Evolutionary conservation across 1,140 invertebrate species (phyloP).

Genomic region (Hycleus phaleratus): DNA sequence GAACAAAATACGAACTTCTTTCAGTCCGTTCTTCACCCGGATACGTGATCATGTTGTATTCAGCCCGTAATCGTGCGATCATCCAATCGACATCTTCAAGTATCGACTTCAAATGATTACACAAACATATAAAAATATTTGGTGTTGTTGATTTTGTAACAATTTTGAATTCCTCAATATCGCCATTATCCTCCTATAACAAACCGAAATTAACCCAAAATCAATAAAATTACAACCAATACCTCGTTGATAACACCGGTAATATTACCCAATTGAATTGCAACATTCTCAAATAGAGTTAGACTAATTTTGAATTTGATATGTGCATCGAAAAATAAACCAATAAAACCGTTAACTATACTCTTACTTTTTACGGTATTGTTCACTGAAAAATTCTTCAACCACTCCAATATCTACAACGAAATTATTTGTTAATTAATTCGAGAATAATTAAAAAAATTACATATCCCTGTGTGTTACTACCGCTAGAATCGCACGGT

Average conservation of each 20-base stretch:
- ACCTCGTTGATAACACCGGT: conserved; percentile 41
- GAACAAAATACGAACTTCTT: conserved; percentile 24
- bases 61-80: conserved; percentile 42
- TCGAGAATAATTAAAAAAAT: not conserved
- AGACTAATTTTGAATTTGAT: conserved; percentile 27
- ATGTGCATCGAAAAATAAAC: conserved; percentile 27
- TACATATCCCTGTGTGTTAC: too few species aligned
- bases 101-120: conserved; percentile 40
- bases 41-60: conserved; percentile 35
- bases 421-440: not conserved
- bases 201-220: conserved; percentile 1
- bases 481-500: conserved; percentile 30
- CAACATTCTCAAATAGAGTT: conserved; percentile 39
- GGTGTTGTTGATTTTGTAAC: conserved; percentile 37
- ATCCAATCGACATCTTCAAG: conserved; percentile 43
- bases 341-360: conserved; percentile 23
- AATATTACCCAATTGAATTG: conserved; percentile 37
- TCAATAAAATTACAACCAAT: conserved; percentile 14
- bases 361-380: conserved; percentile 28
- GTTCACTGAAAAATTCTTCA: conserved; percentile 36
- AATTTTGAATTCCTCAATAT: conserved; percentile 35
- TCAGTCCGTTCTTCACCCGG: conserved; percentile 32
- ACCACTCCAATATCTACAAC: conserved; percentile 40
- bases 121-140: conserved; percentile 38
- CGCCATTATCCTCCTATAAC: conserved; percentile 26